phyloP scores from a whole-genome alignment of 2,113 vertebrate species.

The Heterocephalus glaber region DNA sequence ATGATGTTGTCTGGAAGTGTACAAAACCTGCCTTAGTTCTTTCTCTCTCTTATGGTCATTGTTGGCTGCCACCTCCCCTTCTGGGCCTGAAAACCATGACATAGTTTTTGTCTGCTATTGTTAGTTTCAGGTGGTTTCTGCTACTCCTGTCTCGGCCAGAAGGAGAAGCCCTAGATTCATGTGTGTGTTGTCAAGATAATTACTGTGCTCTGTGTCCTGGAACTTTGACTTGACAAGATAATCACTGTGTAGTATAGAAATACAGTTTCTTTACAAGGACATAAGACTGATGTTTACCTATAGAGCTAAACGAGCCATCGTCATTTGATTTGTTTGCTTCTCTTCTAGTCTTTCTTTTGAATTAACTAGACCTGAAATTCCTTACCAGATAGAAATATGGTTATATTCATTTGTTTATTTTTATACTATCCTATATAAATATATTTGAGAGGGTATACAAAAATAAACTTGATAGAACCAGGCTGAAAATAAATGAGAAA shows the following conservation, averaged over 20 bases:
- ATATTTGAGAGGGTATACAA: background rate
- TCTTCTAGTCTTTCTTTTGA: background rate
- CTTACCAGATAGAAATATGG: background rate
- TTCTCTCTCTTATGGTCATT: background rate
- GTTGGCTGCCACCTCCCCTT: background rate
- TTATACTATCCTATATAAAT: background rate
- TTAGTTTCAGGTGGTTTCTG: background rate
- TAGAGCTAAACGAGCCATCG: background rate
- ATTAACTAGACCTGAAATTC: background rate
- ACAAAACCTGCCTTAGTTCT: background rate
- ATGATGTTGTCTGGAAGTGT: background rate
- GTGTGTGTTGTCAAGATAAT: background rate
- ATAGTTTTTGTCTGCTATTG: background rate
- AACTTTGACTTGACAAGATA: background rate
- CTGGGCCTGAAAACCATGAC: background rate
- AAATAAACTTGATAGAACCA: slow-evolving; percentile 14
- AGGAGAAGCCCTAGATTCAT: background rate
- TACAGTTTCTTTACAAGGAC: background rate
- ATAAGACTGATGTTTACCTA: background rate
- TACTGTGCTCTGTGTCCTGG: background rate
- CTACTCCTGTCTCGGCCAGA: background rate
- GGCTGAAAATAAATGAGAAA: slow-evolving; percentile 31
- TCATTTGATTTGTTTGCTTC: background rate
- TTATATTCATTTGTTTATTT: background rate
- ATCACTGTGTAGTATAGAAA: background rate